phyloP scores from a whole-genome alignment of 2,888 invertebrate species.

The Ennomos erosarius region DNA sequence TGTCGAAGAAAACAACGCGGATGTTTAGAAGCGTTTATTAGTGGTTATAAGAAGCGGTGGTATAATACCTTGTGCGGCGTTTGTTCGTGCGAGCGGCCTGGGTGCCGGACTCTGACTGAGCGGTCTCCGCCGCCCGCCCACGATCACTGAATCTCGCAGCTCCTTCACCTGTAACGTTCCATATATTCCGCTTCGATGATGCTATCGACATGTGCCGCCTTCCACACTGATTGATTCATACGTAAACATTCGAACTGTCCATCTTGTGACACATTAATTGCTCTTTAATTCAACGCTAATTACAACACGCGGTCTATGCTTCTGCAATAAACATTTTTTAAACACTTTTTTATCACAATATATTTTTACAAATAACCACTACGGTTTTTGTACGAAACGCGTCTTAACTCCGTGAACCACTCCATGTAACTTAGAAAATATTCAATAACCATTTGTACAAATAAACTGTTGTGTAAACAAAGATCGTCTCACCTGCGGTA shows the following conservation, averaged over 20 bases:
- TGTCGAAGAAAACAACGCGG: constrained; percentile 60
- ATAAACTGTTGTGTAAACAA: constrained; percentile 17
- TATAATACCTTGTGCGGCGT: constrained; percentile 79
- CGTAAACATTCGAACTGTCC: constrained; percentile 13
- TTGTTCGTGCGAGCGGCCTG: constrained; percentile 82
- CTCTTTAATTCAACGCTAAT: constrained; percentile 1
- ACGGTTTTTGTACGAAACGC: background rate
- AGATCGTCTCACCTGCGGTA: constrained; percentile 56
- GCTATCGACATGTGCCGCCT: constrained; percentile 42
- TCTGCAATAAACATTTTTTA: background rate
- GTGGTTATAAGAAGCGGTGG: constrained; percentile 71
- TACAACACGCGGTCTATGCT: background rate
- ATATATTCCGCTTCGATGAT: constrained; percentile 52
- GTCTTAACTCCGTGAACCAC: constrained; percentile 9
- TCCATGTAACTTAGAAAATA: constrained; percentile 10
- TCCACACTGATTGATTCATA: constrained; percentile 45
- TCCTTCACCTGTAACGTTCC: constrained; percentile 76
- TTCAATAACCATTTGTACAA: constrained; percentile 29
- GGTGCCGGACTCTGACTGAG: constrained; percentile 80
- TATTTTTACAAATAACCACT: background rate
- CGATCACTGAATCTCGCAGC: constrained; percentile 52
- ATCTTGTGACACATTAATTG: background rate
- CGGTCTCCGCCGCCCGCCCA: constrained; percentile 67
- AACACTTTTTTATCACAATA: background rate
- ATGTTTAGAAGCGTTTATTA: constrained; percentile 74